phyloP scores from a whole-genome alignment of 2,888 invertebrate species.

The Ectropis crepuscularia region DNA sequence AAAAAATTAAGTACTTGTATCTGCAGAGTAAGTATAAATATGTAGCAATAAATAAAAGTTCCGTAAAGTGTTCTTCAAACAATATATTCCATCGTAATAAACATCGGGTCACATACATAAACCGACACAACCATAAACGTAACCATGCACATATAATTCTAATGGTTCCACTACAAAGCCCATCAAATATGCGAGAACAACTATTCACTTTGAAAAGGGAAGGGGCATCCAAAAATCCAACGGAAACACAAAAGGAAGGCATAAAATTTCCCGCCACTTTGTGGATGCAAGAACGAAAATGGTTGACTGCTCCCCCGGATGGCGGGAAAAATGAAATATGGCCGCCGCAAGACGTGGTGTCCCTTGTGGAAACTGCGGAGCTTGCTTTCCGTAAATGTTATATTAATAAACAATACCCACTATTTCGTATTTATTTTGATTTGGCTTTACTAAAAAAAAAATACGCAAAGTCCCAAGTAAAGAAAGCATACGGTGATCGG shows the following conservation, averaged over 20 bases:
- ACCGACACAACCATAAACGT: too few relatives aligned
- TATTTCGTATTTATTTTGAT: constrained; percentile 2
- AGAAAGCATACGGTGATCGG: too few relatives aligned
- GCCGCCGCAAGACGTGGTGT: constrained; percentile 56
- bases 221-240: constrained; percentile 30
- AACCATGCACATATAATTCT: constrained; percentile 7
- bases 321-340: constrained; percentile 73
- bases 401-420: constrained; percentile 5
- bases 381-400: constrained; percentile 16
- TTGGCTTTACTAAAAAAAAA: too few relatives aligned
- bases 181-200: constrained; percentile 19
- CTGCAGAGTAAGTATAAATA: too few relatives aligned
- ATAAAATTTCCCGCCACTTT: constrained; percentile 53
- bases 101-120: too few relatives aligned
- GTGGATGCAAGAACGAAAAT: constrained; percentile 63
- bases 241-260: constrained; percentile 47
- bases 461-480: too few relatives aligned
- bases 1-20: too few relatives aligned
- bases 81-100: too few relatives aligned
- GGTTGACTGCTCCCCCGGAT: constrained; percentile 61
- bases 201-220: constrained; percentile 30
- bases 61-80: too few relatives aligned
- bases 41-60: too few relatives aligned
- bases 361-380: constrained; percentile 29
- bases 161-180: constrained; percentile 8